A percentile compares a stretch with the other conserved stretches of the same genome.
Conservation (phyloP, 2,888 invertebrate species). For the Pollenia labialis region DNA sequence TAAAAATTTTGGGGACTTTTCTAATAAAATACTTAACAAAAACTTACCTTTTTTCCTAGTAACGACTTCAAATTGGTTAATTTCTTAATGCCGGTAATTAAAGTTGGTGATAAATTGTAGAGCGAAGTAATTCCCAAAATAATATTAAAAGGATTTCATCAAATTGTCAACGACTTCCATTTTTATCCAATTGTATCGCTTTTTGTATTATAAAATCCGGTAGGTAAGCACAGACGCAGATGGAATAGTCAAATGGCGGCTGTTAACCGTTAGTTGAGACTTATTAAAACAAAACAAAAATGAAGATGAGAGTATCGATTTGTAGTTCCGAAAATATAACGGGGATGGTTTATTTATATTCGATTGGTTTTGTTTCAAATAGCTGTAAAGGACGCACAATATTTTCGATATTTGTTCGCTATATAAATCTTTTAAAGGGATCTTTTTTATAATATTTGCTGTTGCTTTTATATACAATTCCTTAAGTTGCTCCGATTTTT, state of each 20-base stretch:
- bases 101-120: constrained; percentile 6
- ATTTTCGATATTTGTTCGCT: constrained; percentile 22
- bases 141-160: constrained; percentile 49
- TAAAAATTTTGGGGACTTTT: no score
- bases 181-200: constrained; percentile 24
- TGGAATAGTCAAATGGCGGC: not conserved
- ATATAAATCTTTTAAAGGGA: constrained; percentile 33
- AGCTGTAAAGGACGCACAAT: constrained; percentile 25
- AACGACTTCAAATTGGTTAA: constrained; percentile 16
- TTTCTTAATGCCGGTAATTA: constrained; percentile 2
- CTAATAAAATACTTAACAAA: not conserved
- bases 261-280: constrained; percentile 22
- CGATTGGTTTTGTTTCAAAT: constrained; percentile 10
- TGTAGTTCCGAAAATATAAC: constrained; percentile 21
- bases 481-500: not conserved
- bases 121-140: constrained; percentile 22
- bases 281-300: not conserved
- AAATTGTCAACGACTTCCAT: constrained; percentile 53
- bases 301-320: constrained; percentile 6
- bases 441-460: constrained; percentile 6
- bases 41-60: constrained; percentile 56
- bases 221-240: not conserved
- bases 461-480: constrained; percentile 49
- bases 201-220: not conserved
- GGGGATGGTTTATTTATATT: constrained; percentile 33